Percentiles rank a stretch among this genome's conserved stretches.
phyloP scores from a whole-genome alignment of 2,113 vertebrate species.

The Hyla sarda region DNA sequence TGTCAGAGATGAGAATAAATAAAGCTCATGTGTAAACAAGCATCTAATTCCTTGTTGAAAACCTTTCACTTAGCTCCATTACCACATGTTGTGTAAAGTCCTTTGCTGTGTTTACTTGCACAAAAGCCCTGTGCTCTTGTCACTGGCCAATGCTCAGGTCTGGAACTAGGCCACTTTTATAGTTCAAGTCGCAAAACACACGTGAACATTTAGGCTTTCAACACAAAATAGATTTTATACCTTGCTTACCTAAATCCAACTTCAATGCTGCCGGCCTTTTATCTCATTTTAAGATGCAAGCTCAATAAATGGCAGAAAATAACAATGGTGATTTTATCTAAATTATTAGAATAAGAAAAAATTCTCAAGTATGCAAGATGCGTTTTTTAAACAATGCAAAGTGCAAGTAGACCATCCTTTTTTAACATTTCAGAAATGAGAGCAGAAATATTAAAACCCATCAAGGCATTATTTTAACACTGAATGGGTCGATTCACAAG shows the following conservation, averaged over 20 bases:
- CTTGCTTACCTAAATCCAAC: background rate
- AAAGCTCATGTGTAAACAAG: conserved; percentile 17
- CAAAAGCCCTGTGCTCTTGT: background rate
- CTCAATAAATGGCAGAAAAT: background rate
- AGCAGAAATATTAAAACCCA: background rate
- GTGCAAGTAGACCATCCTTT: background rate
- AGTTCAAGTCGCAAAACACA: background rate
- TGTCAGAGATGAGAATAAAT: background rate
- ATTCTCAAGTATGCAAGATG: background rate
- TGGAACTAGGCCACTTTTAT: conserved; percentile 22
- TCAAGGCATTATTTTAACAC: too few species aligned
- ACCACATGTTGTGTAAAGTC: conserved; percentile 20
- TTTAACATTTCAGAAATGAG: background rate
- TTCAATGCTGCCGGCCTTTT: background rate
- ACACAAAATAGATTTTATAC: conserved; percentile 13
- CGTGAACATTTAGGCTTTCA: background rate
- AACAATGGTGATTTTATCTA: background rate
- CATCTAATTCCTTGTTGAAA: conserved; percentile 18
- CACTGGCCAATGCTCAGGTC: conserved; percentile 21
- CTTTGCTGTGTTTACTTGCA: background rate
- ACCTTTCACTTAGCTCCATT: conserved; percentile 15
- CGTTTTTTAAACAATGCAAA: too few species aligned
- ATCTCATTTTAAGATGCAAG: background rate
- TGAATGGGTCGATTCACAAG: too few species aligned
- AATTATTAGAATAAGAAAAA: background rate